Conservation (phyloP, 1,140 invertebrate genomes). For the Bombus huntii region DNA sequence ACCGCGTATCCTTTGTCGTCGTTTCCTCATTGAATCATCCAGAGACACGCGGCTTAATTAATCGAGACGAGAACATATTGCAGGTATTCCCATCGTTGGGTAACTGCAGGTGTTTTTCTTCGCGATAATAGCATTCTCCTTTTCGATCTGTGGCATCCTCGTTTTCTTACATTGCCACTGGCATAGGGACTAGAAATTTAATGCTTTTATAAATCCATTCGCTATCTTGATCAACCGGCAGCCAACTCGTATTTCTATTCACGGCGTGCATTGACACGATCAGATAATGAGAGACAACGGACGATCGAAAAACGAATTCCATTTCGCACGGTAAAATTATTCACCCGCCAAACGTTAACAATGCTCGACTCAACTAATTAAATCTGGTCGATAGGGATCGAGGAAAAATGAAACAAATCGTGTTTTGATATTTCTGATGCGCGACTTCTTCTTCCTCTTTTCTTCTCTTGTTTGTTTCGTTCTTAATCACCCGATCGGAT, state of each 20-base stretch:
- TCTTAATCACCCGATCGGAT: no score
- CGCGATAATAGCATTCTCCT: background rate
- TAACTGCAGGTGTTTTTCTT: background rate
- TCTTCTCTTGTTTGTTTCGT: background rate
- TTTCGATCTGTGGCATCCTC: background rate
- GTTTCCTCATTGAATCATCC: background rate
- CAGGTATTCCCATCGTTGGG: constrained; percentile 6
- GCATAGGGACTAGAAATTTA: background rate
- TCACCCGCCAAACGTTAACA: background rate
- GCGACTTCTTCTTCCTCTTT: no score
- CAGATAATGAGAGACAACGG: background rate
- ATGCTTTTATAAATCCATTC: background rate
- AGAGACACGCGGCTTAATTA: background rate
- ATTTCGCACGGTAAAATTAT: background rate
- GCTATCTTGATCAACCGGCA: background rate
- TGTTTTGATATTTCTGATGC: background rate
- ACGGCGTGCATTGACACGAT: constrained; percentile 21
- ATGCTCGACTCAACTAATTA: background rate
- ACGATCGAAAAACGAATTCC: constrained; percentile 3
- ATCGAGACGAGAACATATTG: background rate
- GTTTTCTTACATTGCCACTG: no score
- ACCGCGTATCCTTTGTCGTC: background rate
- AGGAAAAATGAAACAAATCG: background rate
- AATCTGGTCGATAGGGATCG: background rate
- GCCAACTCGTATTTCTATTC: background rate